Evolutionary conservation across 2,113 vertebrate genomes (phyloP), one percentile per base, ranked within the genome.

Genomic region (Arizona elegans): DNA sequence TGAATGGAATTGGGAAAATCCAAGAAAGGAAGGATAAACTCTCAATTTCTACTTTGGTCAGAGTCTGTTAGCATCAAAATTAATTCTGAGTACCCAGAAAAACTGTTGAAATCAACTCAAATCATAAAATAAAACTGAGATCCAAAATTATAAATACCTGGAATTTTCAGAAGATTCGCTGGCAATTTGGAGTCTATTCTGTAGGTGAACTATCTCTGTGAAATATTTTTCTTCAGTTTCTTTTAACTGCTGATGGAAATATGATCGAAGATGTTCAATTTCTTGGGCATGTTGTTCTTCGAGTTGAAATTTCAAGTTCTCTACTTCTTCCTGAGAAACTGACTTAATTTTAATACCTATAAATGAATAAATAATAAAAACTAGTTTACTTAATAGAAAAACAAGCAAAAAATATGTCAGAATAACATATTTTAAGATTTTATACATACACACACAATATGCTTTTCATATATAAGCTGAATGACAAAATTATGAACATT

Each of bases 231-330:
- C 97, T 94, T 99, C 98, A 0, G 95, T 97, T 95, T 99, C 98
- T 86, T 97, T 94, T 91, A 98, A 96, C 89, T 98, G 98, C 91
- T 98, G 97, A 2, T 98, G 97, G 95, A 98, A 98, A 97, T 98
- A 98, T 81, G 95, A 95, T 70, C 96, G 91, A 21, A 98, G 97
- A 58, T 56, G 97, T 96, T 98, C 97, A 93, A 99, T 89, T 92
- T 99, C 98, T 92, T 97, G 97, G 89, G 95, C 70, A 93, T 99
- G 98, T 89, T 97, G 98, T 55, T 98, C 95, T 96, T 99, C 98
- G 93, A 98, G 97, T 24, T 96, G 97, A 0, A 86, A 95, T 96
- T 97, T 98, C 94, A 98, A 94, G 93, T 95, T 97, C 91, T 97
- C 96, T 1, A 95, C 58, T 33, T 98, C 97, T 95, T 96, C 90